A percentile compares a stretch with the other conserved stretches of the same genome.
Conservation (phyloP, 2,113 vertebrate species). For the Anthoscopus minutus region DNA sequence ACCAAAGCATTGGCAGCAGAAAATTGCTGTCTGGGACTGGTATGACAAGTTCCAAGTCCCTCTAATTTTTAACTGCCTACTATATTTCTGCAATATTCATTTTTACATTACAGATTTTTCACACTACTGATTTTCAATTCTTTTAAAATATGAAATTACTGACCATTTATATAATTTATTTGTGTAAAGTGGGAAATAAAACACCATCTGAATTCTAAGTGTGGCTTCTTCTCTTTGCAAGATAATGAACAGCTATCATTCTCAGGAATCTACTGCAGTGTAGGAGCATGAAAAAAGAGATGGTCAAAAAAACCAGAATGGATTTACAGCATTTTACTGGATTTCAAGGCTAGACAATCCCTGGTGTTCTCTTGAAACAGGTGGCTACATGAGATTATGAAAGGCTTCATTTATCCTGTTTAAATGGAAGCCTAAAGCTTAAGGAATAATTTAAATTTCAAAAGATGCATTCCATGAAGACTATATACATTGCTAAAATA, state of each 20-base stretch:
- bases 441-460: not conserved
- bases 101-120: not conserved
- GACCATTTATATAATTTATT: not conserved
- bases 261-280: not conserved
- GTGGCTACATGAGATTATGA: not conserved
- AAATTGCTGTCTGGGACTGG: not conserved
- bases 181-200: not conserved
- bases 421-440: not conserved
- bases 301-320: not conserved
- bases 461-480: not conserved
- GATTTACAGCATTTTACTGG: not conserved
- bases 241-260: not conserved
- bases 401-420: not conserved
- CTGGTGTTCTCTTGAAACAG: constrained; percentile 7
- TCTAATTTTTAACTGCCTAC: not conserved
- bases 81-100: not conserved
- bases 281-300: not conserved
- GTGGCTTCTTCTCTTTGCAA: not conserved
- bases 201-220: not conserved
- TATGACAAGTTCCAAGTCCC: not conserved
- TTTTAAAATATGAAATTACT: not conserved
- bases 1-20: not conserved
- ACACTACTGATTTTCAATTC: not conserved
- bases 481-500: not conserved
- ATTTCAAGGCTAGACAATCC: not conserved